phyloP scores from a whole-genome alignment of 2,797 vertebrate species.

The Spatula clypeata region DNA sequence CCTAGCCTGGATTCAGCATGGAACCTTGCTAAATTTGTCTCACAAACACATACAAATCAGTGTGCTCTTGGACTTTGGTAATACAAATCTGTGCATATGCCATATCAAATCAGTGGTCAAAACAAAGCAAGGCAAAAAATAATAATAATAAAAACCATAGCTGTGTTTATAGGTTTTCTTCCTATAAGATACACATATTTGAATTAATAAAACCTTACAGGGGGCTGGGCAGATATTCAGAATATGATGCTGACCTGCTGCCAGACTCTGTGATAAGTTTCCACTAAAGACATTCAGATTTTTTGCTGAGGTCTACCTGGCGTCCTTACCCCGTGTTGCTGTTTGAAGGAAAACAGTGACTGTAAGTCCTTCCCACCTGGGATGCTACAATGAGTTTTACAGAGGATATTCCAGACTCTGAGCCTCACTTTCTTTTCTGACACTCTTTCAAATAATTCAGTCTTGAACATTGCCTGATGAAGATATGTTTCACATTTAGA shows the following conservation, averaged over 20 bases:
- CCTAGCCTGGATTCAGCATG: not conserved
- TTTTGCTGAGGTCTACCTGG: not conserved
- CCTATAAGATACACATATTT: not conserved
- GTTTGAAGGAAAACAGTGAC: not conserved
- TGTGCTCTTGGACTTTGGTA: not conserved
- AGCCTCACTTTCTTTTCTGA: not conserved
- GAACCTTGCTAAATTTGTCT: not conserved
- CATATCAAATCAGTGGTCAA: not conserved
- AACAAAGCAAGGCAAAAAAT: not conserved
- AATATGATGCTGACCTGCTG: not conserved
- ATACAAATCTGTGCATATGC: not conserved
- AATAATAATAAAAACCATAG: not conserved
- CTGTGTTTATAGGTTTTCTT: not conserved
- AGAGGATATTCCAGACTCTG: not conserved
- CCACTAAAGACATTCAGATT: not conserved
- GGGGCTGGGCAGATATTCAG: not conserved
- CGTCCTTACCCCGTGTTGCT: not conserved
- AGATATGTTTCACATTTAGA: not conserved
- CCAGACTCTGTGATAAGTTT: not conserved
- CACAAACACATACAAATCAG: fast-evolving
- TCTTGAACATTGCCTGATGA: not conserved
- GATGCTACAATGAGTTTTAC: not conserved
- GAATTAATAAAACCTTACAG: not conserved
- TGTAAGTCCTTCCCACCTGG: not conserved
- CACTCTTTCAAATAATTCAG: not conserved